Percentiles rank a stretch among this genome's conserved stretches.
These are phyloP conservation scores for Gandaritis pyraliata DNA, from an alignment of 2,888 invertebrate species.

Conservation along the genomic window DNA sequence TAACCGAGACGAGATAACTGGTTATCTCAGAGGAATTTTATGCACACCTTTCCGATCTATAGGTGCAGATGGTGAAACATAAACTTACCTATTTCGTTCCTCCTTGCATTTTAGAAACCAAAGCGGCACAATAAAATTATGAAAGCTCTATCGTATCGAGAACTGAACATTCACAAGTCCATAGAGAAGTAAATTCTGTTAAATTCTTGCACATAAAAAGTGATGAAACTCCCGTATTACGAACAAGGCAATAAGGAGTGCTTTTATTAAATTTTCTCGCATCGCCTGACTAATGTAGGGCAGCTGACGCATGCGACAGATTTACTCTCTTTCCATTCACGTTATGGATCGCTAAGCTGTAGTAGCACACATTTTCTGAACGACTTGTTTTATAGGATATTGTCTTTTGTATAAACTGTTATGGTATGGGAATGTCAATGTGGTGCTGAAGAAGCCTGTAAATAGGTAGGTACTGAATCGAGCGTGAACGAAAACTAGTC, in stretches of 20 bases:
- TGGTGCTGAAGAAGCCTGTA: not conserved
- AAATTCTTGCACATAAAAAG: conserved; percentile 40
- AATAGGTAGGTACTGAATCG: not conserved
- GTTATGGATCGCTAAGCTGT: conserved; percentile 55
- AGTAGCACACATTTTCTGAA: conserved; percentile 43
- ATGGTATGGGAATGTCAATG: not conserved
- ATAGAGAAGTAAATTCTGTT: conserved; percentile 4
- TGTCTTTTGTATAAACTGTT: conserved; percentile 23
- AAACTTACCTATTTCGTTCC: no score
- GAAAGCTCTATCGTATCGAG: no score
- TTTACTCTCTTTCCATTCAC: conserved; percentile 66
- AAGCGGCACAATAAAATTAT: no score
- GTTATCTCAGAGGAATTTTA: no score
- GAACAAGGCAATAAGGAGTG: conserved; percentile 67
- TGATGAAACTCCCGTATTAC: conserved; percentile 40
- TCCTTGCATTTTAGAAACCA: no score
- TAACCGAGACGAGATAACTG: no score
- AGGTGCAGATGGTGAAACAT: no score
- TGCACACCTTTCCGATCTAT: no score
- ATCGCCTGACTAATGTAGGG: conserved; percentile 78
- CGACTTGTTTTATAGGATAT: conserved; percentile 11
- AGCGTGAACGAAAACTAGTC: not conserved
- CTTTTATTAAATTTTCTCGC: conserved; percentile 83
- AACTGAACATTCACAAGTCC: conserved; percentile 7
- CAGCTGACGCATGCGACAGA: conserved; percentile 77